Conservation (phyloP, 2,797 vertebrate genomes). For the Urosaurus nigricauda region DNA sequence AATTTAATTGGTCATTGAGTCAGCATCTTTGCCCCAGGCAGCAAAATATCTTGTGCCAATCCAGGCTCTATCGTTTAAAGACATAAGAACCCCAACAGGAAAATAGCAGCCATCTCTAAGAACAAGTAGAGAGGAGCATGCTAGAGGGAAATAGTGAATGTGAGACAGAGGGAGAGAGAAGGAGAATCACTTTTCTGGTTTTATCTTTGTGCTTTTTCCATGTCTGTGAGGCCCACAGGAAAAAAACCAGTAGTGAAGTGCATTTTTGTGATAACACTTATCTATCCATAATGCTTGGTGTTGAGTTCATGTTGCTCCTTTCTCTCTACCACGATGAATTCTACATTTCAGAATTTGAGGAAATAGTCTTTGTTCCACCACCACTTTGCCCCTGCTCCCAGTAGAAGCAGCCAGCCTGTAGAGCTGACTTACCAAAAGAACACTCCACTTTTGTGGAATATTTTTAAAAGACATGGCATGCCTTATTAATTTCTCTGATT, state of each 20-base stretch:
- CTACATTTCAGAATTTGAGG: not conserved
- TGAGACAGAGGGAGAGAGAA: no score
- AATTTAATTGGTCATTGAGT: not conserved
- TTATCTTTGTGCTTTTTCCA: not conserved
- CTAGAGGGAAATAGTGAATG: no score
- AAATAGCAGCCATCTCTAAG: not conserved
- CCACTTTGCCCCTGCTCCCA: not conserved
- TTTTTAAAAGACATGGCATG: not conserved
- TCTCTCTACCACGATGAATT: not conserved
- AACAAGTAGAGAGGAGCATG: not conserved
- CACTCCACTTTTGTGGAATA: no score
- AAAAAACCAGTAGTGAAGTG: not conserved
- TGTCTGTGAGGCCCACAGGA: not conserved
- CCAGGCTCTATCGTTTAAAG: not conserved
- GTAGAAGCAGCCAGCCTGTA: not conserved
- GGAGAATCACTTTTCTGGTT: not conserved
- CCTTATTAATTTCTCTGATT: not conserved
- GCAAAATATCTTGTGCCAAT: not conserved
- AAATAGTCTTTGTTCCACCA: not conserved
- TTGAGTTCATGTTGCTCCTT: not conserved
- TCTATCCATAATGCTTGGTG: not conserved
- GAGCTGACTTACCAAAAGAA: not conserved
- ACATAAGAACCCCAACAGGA: not conserved
- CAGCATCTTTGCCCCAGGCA: not conserved
- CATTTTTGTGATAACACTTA: constrained; percentile 12